Evolutionary conservation across 2,888 invertebrate genomes (phyloP), one percentile per base, ranked within the genome.

Genomic region (Cylindroiulus punctatus): DNA sequence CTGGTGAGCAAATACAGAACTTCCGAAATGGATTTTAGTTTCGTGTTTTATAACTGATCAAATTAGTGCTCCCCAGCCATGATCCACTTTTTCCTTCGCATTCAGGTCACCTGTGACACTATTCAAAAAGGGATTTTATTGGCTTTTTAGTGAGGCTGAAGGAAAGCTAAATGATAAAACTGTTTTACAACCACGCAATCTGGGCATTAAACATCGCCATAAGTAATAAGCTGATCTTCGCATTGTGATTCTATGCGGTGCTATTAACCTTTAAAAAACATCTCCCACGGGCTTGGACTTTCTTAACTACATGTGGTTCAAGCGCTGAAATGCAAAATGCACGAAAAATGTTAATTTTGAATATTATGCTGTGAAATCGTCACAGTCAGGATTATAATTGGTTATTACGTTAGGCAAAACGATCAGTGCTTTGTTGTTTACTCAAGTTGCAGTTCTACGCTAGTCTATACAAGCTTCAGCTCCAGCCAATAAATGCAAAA

Each of bases 141-240:
- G 57, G 22, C 22, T 22, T 57, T 22, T 57, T 57, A 57, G 57
- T 22, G 19, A 57, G 57, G 57, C 22, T 57, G 57, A 57, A 57
- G 22, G 57, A 22, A 57, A 57, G 7, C 57, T 22, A 22, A 57
- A 57, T 57, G 57, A 57, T 57, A 57, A 57, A 57, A 57, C 8
- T 57, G 57, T 57, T 57, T 57, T 57, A 57, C 22, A 57, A 22
- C 57, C 57, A 57, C 57, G 57, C 57, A 57, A 22, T 57, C 57
- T 57, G 2, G 4, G 22, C 57, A 57, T 22, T 57, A 57, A 10
- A 57, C 57, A 57, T 57, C 57, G 57, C 22, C 22, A 57, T 57
- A 57, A 22, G 22, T 57, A 57, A 57, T 57, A 57, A 57, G n/a
- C 57, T 8, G 57, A 57, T 57, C 57, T 57, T 22, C 7, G 57